Percentiles rank a stretch among this genome's conserved stretches.
Conservation (phyloP, 2,888 invertebrate genomes). For the Caenorhabditis japonica region DNA sequence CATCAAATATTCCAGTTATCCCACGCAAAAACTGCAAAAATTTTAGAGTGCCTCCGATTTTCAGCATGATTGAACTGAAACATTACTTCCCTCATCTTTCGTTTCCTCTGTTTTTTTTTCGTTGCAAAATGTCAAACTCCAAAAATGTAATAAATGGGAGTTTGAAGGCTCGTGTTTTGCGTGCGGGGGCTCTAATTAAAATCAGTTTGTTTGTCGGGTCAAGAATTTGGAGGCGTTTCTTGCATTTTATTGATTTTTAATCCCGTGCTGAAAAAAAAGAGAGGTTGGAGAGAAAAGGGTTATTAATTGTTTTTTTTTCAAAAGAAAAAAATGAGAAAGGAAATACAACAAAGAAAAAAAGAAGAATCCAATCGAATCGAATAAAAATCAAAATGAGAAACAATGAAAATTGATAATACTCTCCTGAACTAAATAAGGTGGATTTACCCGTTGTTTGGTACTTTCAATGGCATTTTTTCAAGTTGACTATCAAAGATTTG, state of each 20-base stretch:
- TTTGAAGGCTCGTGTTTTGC: no score
- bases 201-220: slow-evolving; percentile 11
- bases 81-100: slow-evolving; percentile 33
- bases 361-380: background rate
- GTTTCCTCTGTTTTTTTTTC: slow-evolving; percentile 12
- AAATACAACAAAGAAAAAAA: background rate
- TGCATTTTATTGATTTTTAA: no score
- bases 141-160: slow-evolving; percentile 29
- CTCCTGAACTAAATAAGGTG: slow-evolving; percentile 10
- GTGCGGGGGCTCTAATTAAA: slow-evolving; percentile 30
- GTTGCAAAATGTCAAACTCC: slow-evolving; percentile 24
- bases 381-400: background rate
- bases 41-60: slow-evolving; percentile 22
- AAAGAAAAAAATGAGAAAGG: background rate
- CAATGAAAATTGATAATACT: background rate
- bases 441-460: slow-evolving; percentile 22
- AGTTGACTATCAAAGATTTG: background rate
- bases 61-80: slow-evolving; percentile 42
- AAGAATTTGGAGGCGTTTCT: no score
- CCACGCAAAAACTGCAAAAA: slow-evolving; percentile 27
- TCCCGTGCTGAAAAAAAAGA: no score
- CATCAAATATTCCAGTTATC: slow-evolving; percentile 5
- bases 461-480: slow-evolving; percentile 42
- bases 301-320: slow-evolving; percentile 1
- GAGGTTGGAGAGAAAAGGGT: slow-evolving; percentile 3